Conservation (phyloP, 2,113 vertebrate genomes). For the Ochotona curzoniae region DNA sequence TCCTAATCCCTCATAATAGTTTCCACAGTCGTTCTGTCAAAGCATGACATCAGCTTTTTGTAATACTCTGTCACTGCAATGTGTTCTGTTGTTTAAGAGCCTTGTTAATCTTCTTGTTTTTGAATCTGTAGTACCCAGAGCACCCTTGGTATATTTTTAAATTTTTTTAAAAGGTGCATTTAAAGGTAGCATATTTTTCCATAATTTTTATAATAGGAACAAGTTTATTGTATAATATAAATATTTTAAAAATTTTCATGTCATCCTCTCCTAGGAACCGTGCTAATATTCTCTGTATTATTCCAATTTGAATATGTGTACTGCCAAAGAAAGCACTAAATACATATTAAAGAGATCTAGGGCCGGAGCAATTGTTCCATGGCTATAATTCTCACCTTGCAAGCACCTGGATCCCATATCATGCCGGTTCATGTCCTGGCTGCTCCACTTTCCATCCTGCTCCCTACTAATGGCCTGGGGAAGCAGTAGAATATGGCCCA, state of each 20-base stretch:
- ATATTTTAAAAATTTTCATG: not conserved
- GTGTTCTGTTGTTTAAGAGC: not conserved
- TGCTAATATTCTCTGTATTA: too few species aligned
- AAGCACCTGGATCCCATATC: too few species aligned
- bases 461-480: too few species aligned
- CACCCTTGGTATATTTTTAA: not conserved
- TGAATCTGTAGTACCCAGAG: not conserved
- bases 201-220: conserved; percentile 1
- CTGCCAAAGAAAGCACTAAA: too few species aligned
- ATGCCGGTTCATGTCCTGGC: too few species aligned
- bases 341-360: too few species aligned
- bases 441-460: too few species aligned
- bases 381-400: too few species aligned
- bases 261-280: too few species aligned
- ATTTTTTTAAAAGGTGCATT: conserved; percentile 33
- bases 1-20: not conserved
- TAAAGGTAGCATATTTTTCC: conserved; percentile 1
- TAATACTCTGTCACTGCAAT: not conserved
- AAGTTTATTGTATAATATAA: not conserved
- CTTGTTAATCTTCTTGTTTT: not conserved
- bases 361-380: too few species aligned
- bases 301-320: too few species aligned
- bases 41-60: not conserved
- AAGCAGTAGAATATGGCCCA: too few species aligned
- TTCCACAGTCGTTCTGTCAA: not conserved